phyloP scores from a whole-genome alignment of 64 coral and sea anemone genomes.

The Catalaphyllia jardinei region DNA sequence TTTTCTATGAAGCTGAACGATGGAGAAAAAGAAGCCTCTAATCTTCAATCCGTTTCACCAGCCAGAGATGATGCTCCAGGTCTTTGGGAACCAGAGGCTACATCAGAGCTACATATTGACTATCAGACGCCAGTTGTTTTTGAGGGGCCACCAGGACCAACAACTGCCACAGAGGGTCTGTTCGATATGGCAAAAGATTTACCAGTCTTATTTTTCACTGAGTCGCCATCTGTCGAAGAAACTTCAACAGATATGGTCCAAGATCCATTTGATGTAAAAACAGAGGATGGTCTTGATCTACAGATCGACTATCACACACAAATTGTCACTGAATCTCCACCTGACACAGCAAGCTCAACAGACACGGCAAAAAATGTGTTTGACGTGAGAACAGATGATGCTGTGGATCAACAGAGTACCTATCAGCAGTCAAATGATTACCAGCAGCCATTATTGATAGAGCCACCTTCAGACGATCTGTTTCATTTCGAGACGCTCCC shows the following conservation, averaged over 20 bases:
- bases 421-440: not conserved
- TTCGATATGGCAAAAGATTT: not conserved
- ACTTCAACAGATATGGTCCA: not conserved
- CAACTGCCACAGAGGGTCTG: not conserved
- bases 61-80: not conserved
- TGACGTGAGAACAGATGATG: not conserved
- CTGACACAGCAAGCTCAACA: not conserved
- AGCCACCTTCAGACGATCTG: slow-evolving; percentile 57
- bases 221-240: not conserved
- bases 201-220: not conserved
- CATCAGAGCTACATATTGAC: not conserved
- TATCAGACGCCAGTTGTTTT: not conserved
- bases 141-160: not conserved
- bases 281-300: not conserved
- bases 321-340: not conserved
- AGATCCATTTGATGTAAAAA: not conserved
- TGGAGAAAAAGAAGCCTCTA: not conserved
- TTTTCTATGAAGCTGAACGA: not conserved
- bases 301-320: not conserved
- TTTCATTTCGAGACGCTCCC: slow-evolving; percentile 11
- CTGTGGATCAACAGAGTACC: not conserved
- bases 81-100: not conserved
- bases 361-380: not conserved
- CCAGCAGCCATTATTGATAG: not conserved
- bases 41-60: not conserved